Base-by-base conservation (phyloP, 2,888 invertebrate genomes). In the Eumacrocentrus americanus region DNA sequence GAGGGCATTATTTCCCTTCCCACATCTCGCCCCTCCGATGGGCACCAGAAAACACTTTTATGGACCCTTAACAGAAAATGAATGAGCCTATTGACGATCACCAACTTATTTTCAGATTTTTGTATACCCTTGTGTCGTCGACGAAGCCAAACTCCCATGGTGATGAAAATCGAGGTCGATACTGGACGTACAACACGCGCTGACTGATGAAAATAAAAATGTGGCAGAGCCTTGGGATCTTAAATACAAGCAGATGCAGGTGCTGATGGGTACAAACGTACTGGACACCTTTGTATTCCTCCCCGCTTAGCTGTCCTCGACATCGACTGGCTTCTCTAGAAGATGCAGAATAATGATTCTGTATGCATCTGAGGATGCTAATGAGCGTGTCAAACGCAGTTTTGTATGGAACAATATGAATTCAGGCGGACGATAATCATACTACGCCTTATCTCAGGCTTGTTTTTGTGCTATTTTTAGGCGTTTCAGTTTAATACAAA, bases 211-310 rank as follows among this genome's bases (percentile, higher is more conserved):
- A 53, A 53, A 53, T 42, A 53, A 44, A 40, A 40, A 38, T 37
- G 51, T 38, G 38, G 16, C 7, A 22, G 14, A 23, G 52, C 52
- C 52, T 52, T 52, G 52, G 16, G 25, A 40, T 52, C 38, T 25
- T 23, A 52, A 52, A 52, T 52, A 52, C 40, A 40, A 52, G 40
- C 25, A 52, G 11, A 35, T 52, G 52, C 47, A 53, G 52, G 59
- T 59, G n/a, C n/a, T n/a, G n/a, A 51, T 47, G 38, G 42, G 35
- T 53, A 58, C 50, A 37, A 20, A 25, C 12, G 16, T 29, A 58
- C 34, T 18, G 7, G 38, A 14, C 9, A 52, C 38, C 29, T 51
- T 37, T 52, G 51, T 52, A 3, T 52, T 52, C n/a, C 7, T 42
- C 20, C 16, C 20, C 1, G 9, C 38, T 14, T 14, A 4, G 18